Conservation (phyloP, 2,797 vertebrate species). For the Sarcoramphus papa region DNA sequence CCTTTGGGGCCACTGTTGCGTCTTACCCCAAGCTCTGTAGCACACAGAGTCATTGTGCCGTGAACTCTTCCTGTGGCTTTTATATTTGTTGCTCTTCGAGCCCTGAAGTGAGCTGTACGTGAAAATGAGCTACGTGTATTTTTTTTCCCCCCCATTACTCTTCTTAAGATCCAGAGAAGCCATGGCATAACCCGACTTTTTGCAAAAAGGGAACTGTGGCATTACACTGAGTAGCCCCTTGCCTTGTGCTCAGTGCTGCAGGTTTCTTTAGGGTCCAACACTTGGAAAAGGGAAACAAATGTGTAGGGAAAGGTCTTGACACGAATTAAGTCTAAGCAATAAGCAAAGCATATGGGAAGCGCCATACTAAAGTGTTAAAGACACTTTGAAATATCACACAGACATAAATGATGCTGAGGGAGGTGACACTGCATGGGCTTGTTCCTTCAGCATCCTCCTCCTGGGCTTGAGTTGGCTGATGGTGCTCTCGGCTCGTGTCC, state of each 20-base stretch:
- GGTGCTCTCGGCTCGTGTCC: not conserved
- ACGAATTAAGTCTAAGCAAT: not conserved
- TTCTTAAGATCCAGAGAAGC: not conserved
- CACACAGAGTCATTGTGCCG: too few species aligned
- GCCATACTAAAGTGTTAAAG: fast-evolving
- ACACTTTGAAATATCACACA: fast-evolving
- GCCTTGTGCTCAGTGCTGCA: not conserved
- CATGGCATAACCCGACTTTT: fast-evolving
- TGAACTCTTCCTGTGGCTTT: not conserved
- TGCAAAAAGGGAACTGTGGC: not conserved
- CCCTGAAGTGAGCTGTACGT: not conserved
- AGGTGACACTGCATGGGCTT: fast-evolving
- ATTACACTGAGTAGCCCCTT: not conserved
- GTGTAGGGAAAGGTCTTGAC: not conserved
- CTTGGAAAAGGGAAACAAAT: not conserved
- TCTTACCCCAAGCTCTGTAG: not conserved
- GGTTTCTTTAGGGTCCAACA: not conserved
- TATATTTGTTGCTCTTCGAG: not conserved
- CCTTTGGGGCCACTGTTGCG: not conserved
- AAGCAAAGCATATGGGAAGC: not conserved
- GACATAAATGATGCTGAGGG: not conserved
- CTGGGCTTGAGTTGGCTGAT: not conserved
- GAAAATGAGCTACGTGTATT: fast-evolving
- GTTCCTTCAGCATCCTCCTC: not conserved
- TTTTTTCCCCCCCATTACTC: fast-evolving